Base-by-base conservation (phyloP, 2,797 vertebrate species). In the Ataeniobius toweri region DNA sequence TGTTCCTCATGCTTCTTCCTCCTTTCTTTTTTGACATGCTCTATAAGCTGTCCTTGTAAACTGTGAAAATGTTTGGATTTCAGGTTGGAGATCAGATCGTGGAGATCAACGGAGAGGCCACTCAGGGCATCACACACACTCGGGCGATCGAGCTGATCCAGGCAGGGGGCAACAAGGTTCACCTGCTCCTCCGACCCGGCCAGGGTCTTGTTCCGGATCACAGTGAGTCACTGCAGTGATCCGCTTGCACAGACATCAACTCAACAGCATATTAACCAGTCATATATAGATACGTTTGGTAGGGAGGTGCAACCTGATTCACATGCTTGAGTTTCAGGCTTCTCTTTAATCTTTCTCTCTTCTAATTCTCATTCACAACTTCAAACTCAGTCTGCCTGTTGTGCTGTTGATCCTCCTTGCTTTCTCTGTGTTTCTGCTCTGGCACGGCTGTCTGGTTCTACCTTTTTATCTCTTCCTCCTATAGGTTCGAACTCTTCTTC, bases 61-160 rank as follows among this genome's bases (percentile, higher is more conserved):
- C 2, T 44, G 9, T 74, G 67, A 59, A 36, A 71, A 50, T 3
- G n/a, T 83, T 13, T 76, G 55, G 31, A 3, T 68, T 4, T 3
- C 92, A 99, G 98, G 98, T 99, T 31, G 98, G 98, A 48, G 98
- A 99, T 94, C 98, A 99, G 91, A 99, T 99, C 2, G 98, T 99
- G 84, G 98, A 99, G 94, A 99, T 99, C 86, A 99, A 99, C 3
- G 97, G 97, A 24, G 98, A 99, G 78, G 97, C 97, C 76, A 99
- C 98, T 0, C 98, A 99, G 92, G 98, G 98, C 86, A 98, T 99
- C 94, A 99, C 98, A 41, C 98, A 99, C 89, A 99, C 98, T 0
- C 94, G 98, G 72, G 98, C 98, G 2, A 99, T 99, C 3, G 98
- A 99, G 92, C 96, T 99, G 86, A 99, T 99, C 89, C 98, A 99